These are phyloP conservation scores for Apteryx owenii DNA, from an alignment of 2,113 vertebrate genomes.

Conservation along the genomic window DNA sequence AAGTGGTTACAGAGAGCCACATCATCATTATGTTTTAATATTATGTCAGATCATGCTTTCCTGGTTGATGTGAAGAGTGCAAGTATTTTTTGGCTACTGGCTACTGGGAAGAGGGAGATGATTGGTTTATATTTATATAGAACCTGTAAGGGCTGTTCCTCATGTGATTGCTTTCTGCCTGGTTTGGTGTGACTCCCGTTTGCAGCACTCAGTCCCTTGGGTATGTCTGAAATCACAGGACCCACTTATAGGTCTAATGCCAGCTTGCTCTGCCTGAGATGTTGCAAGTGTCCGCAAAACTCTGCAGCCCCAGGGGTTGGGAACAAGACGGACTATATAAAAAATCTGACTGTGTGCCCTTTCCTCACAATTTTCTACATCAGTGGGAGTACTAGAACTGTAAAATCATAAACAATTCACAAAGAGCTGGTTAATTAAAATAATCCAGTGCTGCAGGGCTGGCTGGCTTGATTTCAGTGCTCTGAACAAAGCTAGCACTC, in stretches of 20 bases:
- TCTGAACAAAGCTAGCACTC: background rate
- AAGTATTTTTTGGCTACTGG: background rate
- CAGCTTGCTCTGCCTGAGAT: background rate
- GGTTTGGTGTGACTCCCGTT: background rate
- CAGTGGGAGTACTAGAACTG: background rate
- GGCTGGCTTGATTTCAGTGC: background rate
- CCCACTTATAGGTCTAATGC: background rate
- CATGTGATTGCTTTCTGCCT: background rate
- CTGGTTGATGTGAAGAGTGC: background rate
- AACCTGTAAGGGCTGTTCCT: background rate
- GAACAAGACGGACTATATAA: background rate
- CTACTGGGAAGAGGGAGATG: background rate
- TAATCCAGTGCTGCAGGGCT: background rate
- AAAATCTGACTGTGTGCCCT: background rate
- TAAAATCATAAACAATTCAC: background rate
- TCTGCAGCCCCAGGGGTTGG: background rate
- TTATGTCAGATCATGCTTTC: background rate
- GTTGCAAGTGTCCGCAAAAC: background rate
- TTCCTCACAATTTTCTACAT: background rate
- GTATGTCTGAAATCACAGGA: background rate
- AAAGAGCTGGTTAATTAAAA: slow-evolving; percentile 17
- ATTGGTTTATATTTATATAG: background rate
- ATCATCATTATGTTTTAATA: background rate
- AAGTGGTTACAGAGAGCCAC: background rate
- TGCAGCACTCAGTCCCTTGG: background rate